A percentile compares a stretch with the other conserved stretches of the same genome.
These are phyloP conservation scores for Brachyptera risi DNA, from an alignment of 2,888 invertebrate species.

Conservation along the genomic window DNA sequence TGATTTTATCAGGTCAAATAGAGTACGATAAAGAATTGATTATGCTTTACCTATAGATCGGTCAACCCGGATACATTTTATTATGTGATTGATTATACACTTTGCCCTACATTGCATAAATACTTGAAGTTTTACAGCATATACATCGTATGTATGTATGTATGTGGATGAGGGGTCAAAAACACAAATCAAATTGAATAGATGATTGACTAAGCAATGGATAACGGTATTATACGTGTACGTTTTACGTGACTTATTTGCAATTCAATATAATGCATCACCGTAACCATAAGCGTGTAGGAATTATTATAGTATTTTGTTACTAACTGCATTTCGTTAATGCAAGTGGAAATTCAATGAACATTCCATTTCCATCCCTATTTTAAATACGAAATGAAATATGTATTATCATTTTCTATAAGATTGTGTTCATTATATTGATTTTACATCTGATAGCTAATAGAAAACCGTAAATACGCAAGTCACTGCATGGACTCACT, in stretches of 20 bases:
- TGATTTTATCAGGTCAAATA: too few relatives aligned
- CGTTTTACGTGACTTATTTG: not conserved
- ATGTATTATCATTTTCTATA: not conserved
- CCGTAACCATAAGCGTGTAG: not conserved
- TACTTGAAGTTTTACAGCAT: not conserved
- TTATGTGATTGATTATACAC: not conserved
- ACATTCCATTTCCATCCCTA: not conserved
- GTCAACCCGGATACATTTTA: conserved; percentile 8
- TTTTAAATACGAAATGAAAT: too few relatives aligned
- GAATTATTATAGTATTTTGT: not conserved
- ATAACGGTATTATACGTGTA: not conserved
- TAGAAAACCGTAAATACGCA: not conserved
- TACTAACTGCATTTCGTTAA: too few relatives aligned
- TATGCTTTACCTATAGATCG: too few relatives aligned
- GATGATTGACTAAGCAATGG: not conserved
- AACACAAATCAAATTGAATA: conserved; percentile 9
- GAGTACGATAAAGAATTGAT: too few relatives aligned
- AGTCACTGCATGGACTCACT: too few relatives aligned
- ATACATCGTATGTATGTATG: not conserved
- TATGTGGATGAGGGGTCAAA: not conserved
- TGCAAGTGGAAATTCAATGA: conserved; percentile 1
- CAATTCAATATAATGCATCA: not conserved
- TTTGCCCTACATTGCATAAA: conserved; percentile 1
- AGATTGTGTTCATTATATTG: conserved; percentile 1
- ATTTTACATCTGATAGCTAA: too few relatives aligned